Percentiles rank a stretch among this genome's conserved stretches.
These are phyloP conservation scores for Noctua comes DNA, from an alignment of 2,888 invertebrate species.

Conservation along the genomic window DNA sequence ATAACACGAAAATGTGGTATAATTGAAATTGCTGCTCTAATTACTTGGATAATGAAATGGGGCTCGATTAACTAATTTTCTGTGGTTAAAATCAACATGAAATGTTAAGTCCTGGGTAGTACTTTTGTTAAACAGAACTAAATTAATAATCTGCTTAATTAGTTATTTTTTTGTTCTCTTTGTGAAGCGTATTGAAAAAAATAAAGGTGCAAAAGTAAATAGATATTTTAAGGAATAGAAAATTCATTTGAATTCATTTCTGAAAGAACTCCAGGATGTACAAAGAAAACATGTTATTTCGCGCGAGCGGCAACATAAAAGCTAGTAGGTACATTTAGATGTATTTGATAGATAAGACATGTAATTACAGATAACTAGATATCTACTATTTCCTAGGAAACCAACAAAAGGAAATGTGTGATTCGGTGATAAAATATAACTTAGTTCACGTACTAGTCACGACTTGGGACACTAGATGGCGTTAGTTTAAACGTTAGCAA, in stretches of 20 bases:
- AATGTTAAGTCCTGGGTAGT: background rate
- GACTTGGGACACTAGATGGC: conserved; percentile 13
- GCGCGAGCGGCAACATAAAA: background rate
- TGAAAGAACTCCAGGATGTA: no score
- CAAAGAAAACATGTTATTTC: conserved; percentile 29
- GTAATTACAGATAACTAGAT: conserved; percentile 4
- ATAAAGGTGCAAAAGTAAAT: background rate
- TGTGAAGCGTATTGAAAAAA: background rate
- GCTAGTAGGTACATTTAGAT: background rate
- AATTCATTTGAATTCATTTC: background rate
- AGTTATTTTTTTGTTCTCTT: conserved; percentile 1
- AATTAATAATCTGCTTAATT: conserved; percentile 30
- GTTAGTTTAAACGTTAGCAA: background rate
- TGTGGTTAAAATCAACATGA: conserved; percentile 15
- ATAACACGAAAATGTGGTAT: conserved; percentile 8
- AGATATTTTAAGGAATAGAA: background rate
- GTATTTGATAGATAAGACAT: conserved; percentile 3
- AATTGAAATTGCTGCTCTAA: conserved; percentile 9
- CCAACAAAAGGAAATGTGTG: conserved; percentile 1
- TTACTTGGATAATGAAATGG: conserved; percentile 11
- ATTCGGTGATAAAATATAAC: background rate
- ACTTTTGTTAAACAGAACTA: conserved; percentile 23
- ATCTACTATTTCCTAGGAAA: background rate
- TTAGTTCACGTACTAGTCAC: no score
- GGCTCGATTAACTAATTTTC: conserved; percentile 10